These are phyloP conservation scores for Neodiprion fabricii DNA, from an alignment of 1,140 invertebrate species.

Conservation along the genomic window DNA sequence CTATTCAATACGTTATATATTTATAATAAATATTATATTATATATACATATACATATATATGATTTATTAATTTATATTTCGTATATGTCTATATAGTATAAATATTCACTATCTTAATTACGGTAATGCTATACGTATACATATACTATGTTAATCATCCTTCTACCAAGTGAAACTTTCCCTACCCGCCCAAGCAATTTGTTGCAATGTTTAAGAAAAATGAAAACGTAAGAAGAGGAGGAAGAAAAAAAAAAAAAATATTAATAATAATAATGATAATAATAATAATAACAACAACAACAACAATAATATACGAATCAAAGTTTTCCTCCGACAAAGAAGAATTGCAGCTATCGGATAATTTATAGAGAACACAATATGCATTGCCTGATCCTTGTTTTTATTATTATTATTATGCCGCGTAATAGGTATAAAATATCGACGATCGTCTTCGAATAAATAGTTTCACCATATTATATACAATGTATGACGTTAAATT, in stretches of 20 bases:
- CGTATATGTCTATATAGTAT: background rate
- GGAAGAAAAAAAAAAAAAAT: background rate
- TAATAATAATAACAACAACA: too few relatives aligned
- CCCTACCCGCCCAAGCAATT: background rate
- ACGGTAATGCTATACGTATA: background rate
- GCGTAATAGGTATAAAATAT: too few relatives aligned
- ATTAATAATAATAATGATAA: too few relatives aligned
- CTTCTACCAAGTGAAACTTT: background rate
- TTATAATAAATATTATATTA: slow-evolving; percentile 27
- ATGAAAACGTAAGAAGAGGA: background rate
- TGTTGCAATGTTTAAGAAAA: background rate
- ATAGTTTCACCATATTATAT: background rate
- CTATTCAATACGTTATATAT: slow-evolving; percentile 29
- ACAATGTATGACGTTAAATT: background rate
- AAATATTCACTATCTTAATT: background rate
- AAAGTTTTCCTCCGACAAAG: too few relatives aligned
- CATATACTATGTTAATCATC: background rate
- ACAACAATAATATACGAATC: too few relatives aligned
- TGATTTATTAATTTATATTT: too few relatives aligned
- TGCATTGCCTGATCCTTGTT: too few relatives aligned
- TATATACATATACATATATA: slow-evolving; percentile 5
- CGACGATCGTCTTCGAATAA: too few relatives aligned
- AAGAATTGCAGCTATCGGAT: too few relatives aligned
- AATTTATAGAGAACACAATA: too few relatives aligned
- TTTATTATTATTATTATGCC: too few relatives aligned